Evolutionary conservation across 2,113 vertebrate genomes (phyloP).

Genomic region (Chionis minor): DNA sequence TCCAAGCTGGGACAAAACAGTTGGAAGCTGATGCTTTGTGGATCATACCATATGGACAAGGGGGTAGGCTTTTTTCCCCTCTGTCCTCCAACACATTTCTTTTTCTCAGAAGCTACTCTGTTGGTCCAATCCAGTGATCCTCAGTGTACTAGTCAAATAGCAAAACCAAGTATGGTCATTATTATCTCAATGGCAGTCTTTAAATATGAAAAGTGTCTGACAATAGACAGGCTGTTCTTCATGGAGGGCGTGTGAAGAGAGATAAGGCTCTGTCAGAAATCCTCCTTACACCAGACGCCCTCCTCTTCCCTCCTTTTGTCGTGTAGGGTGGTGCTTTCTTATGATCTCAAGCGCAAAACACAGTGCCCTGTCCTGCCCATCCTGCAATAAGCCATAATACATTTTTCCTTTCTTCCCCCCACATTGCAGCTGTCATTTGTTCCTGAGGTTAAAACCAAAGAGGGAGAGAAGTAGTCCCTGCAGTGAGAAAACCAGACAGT

Average conservation of each 20-base stretch:
- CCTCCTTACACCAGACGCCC: neutral
- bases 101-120: neutral
- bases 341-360: neutral
- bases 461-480: slow-evolving; percentile 58
- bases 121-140: neutral
- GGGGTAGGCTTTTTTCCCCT: neutral
- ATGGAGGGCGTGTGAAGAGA: neutral
- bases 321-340: neutral
- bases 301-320: neutral
- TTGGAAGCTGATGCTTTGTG: neutral
- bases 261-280: slow-evolving; percentile 4
- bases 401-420: neutral
- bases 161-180: neutral
- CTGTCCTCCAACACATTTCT: neutral
- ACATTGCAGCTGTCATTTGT: slow-evolving; percentile 67
- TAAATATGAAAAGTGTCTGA: neutral
- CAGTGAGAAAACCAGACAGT: slow-evolving; percentile 72
- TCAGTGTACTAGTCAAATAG: neutral
- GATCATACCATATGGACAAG: neutral
- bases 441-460: slow-evolving; percentile 83
- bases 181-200: neutral
- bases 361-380: neutral
- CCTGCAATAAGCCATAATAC: neutral
- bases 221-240: neutral
- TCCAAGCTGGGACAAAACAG: neutral